These are phyloP conservation scores for Rosalia funebris DNA, from an alignment of 2,888 invertebrate species.

Conservation along the genomic window DNA sequence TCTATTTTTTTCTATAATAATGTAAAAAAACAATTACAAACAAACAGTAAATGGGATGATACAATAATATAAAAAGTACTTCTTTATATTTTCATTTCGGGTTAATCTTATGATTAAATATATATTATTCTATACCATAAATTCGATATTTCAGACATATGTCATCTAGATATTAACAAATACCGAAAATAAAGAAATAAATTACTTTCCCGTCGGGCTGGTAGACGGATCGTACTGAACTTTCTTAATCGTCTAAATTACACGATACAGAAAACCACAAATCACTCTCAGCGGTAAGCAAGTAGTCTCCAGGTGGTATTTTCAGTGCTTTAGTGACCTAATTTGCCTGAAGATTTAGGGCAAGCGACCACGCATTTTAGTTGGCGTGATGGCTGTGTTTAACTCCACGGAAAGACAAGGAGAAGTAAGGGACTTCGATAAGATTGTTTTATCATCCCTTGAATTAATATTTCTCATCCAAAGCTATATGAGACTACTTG, in stretches of 20 bases:
- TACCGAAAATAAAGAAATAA: constrained; percentile 15
- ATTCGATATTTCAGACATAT: too few relatives aligned
- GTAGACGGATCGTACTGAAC: constrained; percentile 1
- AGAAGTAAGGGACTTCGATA: not conserved
- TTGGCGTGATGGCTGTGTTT: constrained; percentile 13
- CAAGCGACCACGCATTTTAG: not conserved
- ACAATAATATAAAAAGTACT: too few relatives aligned
- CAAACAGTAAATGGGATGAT: too few relatives aligned
- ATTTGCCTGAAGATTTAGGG: constrained; percentile 11
- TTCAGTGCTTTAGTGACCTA: constrained; percentile 22
- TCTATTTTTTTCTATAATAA: too few relatives aligned
- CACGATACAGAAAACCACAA: constrained; percentile 12
- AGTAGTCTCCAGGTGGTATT: constrained; percentile 20
- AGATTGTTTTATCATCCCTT: not conserved
- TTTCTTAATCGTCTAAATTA: constrained; percentile 17
- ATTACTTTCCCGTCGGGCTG: constrained; percentile 6
- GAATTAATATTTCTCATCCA: too few relatives aligned
- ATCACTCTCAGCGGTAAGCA: constrained; percentile 9
- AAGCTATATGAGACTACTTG: too few relatives aligned
- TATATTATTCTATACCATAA: too few relatives aligned
- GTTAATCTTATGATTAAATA: too few relatives aligned
- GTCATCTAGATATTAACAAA: not conserved
- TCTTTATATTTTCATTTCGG: too few relatives aligned
- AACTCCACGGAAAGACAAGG: not conserved
- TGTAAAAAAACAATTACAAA: too few relatives aligned